Evolutionary conservation across 2,888 invertebrate genomes (phyloP).

Genomic region (Dexiosoma caninum): DNA sequence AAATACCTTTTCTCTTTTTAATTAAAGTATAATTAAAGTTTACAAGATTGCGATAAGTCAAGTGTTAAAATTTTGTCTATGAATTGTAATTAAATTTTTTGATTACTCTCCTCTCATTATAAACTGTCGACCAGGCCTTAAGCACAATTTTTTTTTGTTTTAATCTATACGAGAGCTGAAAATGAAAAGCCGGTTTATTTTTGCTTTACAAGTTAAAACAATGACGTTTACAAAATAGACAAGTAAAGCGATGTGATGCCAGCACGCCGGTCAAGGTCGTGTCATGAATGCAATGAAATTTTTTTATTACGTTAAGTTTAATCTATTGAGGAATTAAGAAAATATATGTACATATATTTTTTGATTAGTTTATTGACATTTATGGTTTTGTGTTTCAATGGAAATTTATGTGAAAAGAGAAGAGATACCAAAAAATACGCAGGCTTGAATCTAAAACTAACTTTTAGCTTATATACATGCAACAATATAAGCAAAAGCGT

Average conservation of each 20-base stretch:
- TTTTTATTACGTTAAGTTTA: not conserved
- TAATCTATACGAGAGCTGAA: not conserved
- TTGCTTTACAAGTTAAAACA: not conserved
- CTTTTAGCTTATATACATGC: no score
- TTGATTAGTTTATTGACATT: not conserved
- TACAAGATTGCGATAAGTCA: constrained; percentile 38
- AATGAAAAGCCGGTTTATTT: constrained; percentile 11
- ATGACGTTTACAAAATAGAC: constrained; percentile 10
- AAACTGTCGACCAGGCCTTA: not conserved
- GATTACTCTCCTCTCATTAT: not conserved
- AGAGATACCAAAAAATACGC: no score
- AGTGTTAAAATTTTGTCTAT: constrained; percentile 25
- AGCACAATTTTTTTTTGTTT: not conserved
- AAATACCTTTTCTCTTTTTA: constrained; percentile 24
- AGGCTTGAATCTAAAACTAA: no score
- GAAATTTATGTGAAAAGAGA: not conserved
- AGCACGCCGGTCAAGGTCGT: constrained; percentile 54
- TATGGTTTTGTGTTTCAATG: not conserved
- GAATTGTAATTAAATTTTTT: constrained; percentile 8
- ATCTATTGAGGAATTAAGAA: not conserved
- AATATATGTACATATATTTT: no score
- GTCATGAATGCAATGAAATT: constrained; percentile 53
- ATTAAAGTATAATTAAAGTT: constrained; percentile 49
- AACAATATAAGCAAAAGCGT: no score
- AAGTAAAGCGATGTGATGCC: not conserved